phyloP scores from a whole-genome alignment of 2,797 vertebrate genomes.

The Anguilla pacifica region DNA sequence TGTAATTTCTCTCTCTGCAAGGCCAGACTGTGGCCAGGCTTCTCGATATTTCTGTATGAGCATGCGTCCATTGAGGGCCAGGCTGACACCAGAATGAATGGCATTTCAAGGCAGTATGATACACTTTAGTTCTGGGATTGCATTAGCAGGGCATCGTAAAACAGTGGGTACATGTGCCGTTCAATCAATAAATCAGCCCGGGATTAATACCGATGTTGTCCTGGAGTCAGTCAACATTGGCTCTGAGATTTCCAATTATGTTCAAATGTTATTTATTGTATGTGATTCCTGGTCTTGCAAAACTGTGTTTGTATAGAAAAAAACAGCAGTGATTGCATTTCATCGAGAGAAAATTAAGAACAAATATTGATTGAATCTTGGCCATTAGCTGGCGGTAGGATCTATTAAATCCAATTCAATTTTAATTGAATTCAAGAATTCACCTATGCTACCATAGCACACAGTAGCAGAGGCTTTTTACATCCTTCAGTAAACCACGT shows the following conservation, averaged over 20 bases:
- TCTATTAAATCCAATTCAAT: constrained; percentile 4
- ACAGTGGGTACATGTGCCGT: neutral
- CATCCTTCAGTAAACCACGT: too few relatives aligned
- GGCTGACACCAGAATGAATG: neutral
- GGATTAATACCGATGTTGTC: neutral
- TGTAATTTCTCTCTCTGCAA: neutral
- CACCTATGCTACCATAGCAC: neutral
- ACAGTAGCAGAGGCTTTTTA: neutral
- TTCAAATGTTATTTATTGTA: neutral
- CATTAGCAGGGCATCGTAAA: constrained; percentile 9
- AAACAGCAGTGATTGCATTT: neutral
- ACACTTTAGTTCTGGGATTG: neutral
- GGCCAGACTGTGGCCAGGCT: neutral
- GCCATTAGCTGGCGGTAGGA: neutral
- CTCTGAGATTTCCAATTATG: neutral
- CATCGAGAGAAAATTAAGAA: neutral
- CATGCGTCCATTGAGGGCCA: neutral
- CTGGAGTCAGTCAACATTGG: neutral
- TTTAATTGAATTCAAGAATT: neutral
- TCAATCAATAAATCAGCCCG: neutral
- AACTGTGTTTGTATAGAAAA: neutral
- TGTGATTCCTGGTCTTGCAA: neutral
- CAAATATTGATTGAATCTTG: neutral
- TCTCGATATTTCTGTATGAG: neutral
- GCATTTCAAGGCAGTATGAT: neutral